Conservation (phyloP, 2,113 vertebrate genomes). For the Ancistrus triradiatus region DNA sequence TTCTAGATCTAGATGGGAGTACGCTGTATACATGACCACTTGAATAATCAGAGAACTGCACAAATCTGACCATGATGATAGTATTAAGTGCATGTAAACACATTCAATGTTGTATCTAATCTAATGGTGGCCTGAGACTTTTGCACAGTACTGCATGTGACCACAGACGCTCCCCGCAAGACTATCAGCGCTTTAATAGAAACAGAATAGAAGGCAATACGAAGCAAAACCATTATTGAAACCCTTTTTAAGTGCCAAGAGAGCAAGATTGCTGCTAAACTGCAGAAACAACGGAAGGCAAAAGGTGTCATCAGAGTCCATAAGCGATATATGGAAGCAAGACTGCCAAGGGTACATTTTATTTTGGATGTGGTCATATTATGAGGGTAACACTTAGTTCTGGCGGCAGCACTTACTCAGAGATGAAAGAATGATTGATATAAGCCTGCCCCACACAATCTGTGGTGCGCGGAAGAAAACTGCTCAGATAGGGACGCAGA, state of each 20-base stretch:
- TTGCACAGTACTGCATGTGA: too few relatives aligned
- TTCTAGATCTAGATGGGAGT: too few relatives aligned
- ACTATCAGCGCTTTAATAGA: too few relatives aligned
- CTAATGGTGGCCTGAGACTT: too few relatives aligned
- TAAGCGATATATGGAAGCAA: slow-evolving; percentile 29
- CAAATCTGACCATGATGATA: too few relatives aligned
- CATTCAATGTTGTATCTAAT: too few relatives aligned
- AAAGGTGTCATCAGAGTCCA: too few relatives aligned
- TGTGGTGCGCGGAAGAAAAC: slow-evolving; percentile 34
- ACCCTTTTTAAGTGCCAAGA: neutral
- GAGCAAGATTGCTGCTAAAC: neutral
- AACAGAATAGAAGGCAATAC: slow-evolving; percentile 2
- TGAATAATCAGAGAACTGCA: too few relatives aligned
- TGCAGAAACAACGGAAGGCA: too few relatives aligned
- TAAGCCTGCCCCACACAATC: slow-evolving; percentile 46
- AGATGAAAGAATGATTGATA: slow-evolving; percentile 43
- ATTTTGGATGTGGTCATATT: slow-evolving; percentile 37
- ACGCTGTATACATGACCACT: too few relatives aligned
- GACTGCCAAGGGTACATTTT: slow-evolving; percentile 28
- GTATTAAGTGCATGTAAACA: too few relatives aligned
- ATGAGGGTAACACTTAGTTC: slow-evolving; percentile 23
- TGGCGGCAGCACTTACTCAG: slow-evolving; percentile 38
- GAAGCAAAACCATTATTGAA: neutral
- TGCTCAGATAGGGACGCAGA: slow-evolving; percentile 18
- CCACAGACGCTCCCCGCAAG: too few relatives aligned